Conservation (phyloP, 2,797 vertebrate genomes). For the Poeciliopsis gracilis region DNA sequence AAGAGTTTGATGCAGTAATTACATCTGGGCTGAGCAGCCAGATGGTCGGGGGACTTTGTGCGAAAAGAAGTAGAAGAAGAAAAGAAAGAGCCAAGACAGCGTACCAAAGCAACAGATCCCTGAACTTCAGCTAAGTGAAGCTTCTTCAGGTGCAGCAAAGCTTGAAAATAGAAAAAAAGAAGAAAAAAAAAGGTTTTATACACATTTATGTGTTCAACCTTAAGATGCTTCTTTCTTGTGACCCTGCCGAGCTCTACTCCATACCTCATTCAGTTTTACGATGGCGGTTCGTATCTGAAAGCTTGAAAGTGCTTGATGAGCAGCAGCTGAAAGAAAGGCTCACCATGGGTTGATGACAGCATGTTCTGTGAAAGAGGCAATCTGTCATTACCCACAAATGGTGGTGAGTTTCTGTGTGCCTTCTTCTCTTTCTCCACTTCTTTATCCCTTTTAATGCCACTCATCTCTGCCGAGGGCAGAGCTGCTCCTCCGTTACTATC, state of each 20-base stretch:
- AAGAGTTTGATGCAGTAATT: not conserved
- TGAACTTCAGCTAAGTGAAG: not conserved
- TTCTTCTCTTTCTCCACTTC: not conserved
- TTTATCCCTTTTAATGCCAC: not conserved
- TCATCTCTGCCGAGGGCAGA: not conserved
- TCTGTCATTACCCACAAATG: not conserved
- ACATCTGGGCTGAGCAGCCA: not conserved
- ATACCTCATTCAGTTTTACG: not conserved
- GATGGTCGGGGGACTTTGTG: not conserved
- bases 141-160: not conserved
- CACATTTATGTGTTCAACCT: not conserved
- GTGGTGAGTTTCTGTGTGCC: not conserved
- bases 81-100: too few species aligned
- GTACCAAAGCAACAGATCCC: not conserved
- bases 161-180: not conserved
- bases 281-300: not conserved
- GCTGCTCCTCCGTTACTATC: not conserved
- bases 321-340: not conserved
- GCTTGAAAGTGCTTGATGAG: not conserved
- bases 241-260: not conserved
- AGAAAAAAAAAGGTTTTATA: not conserved
- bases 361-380: not conserved
- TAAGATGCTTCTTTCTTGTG: not conserved
- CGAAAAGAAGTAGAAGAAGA: too few species aligned
- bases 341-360: not conserved